Evolutionary conservation across 2,888 invertebrate species (phyloP).

Genomic region (Philereme transversata): DNA sequence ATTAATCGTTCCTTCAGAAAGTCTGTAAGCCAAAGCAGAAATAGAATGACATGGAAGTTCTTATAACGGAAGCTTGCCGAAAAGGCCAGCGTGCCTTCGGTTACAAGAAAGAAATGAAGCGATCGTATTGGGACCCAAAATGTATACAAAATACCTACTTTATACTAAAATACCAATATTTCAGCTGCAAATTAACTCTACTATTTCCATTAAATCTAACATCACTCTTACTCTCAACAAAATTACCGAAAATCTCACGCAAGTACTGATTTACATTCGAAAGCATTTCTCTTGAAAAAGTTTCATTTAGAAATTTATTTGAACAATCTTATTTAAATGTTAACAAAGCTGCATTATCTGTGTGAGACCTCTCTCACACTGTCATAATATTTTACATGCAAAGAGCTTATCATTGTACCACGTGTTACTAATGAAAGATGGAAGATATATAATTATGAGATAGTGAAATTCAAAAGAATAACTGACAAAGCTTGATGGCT

Average conservation of each 20-base stretch:
- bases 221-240: slow-evolving; percentile 25
- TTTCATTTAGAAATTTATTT: slow-evolving; percentile 47
- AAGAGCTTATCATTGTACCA: slow-evolving; percentile 27
- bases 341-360: slow-evolving; percentile 56
- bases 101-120: no score
- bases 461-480: slow-evolving; percentile 21
- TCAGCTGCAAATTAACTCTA: background rate
- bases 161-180: no score
- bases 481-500: background rate
- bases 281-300: slow-evolving; percentile 48
- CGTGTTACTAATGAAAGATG: slow-evolving; percentile 26
- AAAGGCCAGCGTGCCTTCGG: no score
- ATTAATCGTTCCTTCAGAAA: no score
- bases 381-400: slow-evolving; percentile 32
- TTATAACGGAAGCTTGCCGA: no score
- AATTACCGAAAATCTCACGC: slow-evolving; percentile 43
- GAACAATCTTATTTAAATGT: slow-evolving; percentile 44
- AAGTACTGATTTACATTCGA: slow-evolving; percentile 36
- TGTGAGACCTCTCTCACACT: slow-evolving; percentile 51
- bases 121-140: no score
- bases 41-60: no score
- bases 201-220: background rate
- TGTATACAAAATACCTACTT: no score
- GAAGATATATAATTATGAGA: slow-evolving; percentile 17
- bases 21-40: no score